Percentiles rank a stretch among this genome's conserved stretches.
Conservation (phyloP, 2,113 vertebrate species). For the Microtus oregoni region DNA sequence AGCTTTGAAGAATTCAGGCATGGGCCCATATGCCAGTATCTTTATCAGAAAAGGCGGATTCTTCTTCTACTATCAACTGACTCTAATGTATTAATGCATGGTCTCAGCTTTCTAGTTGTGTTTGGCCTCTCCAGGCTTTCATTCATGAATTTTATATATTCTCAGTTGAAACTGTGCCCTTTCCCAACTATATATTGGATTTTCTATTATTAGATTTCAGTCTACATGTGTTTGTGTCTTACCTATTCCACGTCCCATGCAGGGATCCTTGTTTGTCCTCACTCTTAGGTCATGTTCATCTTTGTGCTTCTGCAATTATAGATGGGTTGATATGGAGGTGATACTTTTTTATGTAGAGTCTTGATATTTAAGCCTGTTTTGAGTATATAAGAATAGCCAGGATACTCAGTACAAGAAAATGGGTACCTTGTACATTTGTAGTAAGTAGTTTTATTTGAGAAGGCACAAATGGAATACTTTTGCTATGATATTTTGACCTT, state of each 20-base stretch:
- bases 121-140: not conserved
- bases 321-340: not conserved
- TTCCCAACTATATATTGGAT: not conserved
- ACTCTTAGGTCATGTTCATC: not conserved
- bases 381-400: slow-evolving; percentile 48
- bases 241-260: not conserved
- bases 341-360: not conserved
- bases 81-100: not conserved
- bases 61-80: not conserved
- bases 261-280: not conserved
- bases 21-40: not conserved
- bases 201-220: slow-evolving; percentile 45
- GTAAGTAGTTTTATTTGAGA: slow-evolving; percentile 35
- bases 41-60: not conserved
- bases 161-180: not conserved
- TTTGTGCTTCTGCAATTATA: not conserved
- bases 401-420: slow-evolving; percentile 48
- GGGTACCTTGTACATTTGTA: slow-evolving; percentile 28
- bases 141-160: slow-evolving; percentile 43
- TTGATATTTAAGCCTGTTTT: slow-evolving; percentile 48
- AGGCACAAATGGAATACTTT: slow-evolving; percentile 23
- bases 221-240: not conserved
- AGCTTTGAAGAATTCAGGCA: slow-evolving; percentile 2
- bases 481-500: slow-evolving; percentile 56
- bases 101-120: not conserved